Evolutionary conservation across 2,113 vertebrate genomes (phyloP).

Genomic region (Platichthys stellatus): DNA sequence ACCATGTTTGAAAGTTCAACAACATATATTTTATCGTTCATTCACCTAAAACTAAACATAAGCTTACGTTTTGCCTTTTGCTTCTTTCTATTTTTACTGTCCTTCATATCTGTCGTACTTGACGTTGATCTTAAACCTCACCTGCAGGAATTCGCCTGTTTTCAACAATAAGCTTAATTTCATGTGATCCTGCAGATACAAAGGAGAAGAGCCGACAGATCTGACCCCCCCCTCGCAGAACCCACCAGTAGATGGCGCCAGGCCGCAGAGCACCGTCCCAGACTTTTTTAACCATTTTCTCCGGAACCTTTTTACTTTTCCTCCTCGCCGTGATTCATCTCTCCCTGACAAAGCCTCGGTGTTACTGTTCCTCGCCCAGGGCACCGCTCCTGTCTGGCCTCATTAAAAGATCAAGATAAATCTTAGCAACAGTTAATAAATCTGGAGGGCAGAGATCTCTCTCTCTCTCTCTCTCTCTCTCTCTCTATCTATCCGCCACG

Average conservation of each 20-base stretch:
- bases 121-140: no score
- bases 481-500: constrained; percentile 39
- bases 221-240: background rate
- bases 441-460: constrained; percentile 69
- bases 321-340: constrained; percentile 46
- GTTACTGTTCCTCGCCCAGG: constrained; percentile 59
- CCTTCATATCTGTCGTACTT: no score
- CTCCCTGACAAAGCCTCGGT: constrained; percentile 58
- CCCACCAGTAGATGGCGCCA: constrained; percentile 71
- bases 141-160: no score
- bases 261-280: constrained; percentile 39
- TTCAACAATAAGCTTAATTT: background rate
- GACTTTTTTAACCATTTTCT: constrained; percentile 19
- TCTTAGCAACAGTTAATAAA: constrained; percentile 72
- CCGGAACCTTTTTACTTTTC: background rate
- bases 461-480: constrained; percentile 44
- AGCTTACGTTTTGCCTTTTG: no score
- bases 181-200: constrained; percentile 17
- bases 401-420: constrained; percentile 79
- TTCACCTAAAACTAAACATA: no score
- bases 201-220: background rate
- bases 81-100: no score
- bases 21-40: no score
- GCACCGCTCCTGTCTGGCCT: constrained; percentile 67
- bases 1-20: no score